Conservation (phyloP, 2,797 vertebrate genomes). For the Vultur gryphus region DNA sequence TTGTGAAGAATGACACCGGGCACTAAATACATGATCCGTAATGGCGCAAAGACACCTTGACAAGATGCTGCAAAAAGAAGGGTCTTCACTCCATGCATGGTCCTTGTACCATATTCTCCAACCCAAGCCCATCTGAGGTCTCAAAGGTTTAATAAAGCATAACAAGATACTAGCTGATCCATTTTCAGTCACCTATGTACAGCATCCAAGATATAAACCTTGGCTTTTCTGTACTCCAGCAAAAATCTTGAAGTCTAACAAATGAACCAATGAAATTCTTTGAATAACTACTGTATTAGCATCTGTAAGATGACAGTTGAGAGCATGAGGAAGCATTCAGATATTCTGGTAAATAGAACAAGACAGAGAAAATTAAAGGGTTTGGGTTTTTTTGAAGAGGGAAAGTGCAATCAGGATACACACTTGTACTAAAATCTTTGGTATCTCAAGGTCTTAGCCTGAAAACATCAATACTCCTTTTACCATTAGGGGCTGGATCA, state of each 20-base stretch:
- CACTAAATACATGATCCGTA: not conserved
- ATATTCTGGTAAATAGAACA: not conserved
- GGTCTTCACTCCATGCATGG: not conserved
- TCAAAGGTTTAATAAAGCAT: not conserved
- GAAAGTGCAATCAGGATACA: not conserved
- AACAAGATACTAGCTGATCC: not conserved
- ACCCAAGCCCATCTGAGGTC: not conserved
- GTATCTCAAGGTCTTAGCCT: not conserved
- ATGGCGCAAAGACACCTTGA: not conserved
- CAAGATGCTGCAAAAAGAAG: not conserved
- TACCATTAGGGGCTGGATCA: rapidly evolving
- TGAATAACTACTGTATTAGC: not conserved
- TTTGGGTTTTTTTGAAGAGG: not conserved
- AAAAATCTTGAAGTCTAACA: not conserved
- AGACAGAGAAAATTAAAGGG: not conserved
- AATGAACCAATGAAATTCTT: not conserved
- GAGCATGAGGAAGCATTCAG: not conserved
- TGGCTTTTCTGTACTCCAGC: not conserved
- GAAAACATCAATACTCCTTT: not conserved
- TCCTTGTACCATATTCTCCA: not conserved
- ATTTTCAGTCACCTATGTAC: not conserved
- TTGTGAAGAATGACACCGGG: not conserved
- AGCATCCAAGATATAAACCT: not conserved
- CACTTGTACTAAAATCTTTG: not conserved
- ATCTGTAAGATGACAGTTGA: not conserved